These are phyloP conservation scores for Sarotherodon lohbergeri DNA, from an alignment of 2,113 vertebrate genomes.

Conservation along the genomic window DNA sequence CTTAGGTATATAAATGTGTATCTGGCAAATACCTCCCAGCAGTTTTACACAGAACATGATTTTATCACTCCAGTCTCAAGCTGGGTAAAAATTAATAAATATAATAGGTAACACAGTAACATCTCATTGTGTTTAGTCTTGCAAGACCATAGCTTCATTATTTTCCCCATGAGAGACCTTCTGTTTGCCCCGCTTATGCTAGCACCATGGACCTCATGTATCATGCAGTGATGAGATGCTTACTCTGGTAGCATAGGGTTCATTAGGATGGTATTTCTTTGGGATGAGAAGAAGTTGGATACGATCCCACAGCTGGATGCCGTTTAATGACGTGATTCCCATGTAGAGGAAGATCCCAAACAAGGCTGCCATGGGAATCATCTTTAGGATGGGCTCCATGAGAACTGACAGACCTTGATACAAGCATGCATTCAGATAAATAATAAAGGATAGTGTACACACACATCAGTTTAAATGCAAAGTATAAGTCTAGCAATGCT, in stretches of 20 bases:
- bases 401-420: conserved; percentile 87
- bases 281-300: conserved; percentile 86
- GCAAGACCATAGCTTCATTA: background rate
- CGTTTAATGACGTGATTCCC: conserved; percentile 93
- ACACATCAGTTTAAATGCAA: background rate
- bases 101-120: background rate
- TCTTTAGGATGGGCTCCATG: conserved; percentile 89
- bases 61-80: background rate
- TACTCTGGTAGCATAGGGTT: conserved; percentile 85
- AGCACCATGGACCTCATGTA: background rate
- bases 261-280: conserved; percentile 86
- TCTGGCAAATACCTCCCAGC: background rate
- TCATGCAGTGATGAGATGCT: background rate
- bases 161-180: background rate
- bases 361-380: conserved; percentile 87
- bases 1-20: background rate
- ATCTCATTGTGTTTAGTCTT: background rate
- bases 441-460: background rate
- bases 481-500: background rate
- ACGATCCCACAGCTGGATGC: conserved; percentile 94
- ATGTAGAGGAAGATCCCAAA: conserved; percentile 99
- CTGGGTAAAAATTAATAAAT: background rate
- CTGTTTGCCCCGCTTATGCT: background rate
- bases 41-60: background rate
- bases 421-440: background rate